Evolutionary conservation across 1,140 invertebrate species (phyloP).

Genomic region (Diachasmimorpha longicaudata): DNA sequence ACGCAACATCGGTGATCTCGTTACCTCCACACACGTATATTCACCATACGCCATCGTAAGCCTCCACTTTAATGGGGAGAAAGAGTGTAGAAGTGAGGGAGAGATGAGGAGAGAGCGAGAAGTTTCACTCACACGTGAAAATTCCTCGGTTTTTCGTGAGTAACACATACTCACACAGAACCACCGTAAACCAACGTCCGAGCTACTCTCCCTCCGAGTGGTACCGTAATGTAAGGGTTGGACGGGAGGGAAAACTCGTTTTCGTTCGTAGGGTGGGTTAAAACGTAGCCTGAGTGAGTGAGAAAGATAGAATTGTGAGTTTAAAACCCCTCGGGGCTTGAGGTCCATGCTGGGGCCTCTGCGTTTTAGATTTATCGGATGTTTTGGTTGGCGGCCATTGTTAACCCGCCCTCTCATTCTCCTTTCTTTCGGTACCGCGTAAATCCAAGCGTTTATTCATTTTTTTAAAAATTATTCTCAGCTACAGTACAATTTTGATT

Average conservation of each 20-base stretch:
- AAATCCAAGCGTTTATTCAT: background rate
- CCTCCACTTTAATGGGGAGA: conserved; percentile 2
- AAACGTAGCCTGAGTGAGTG: background rate
- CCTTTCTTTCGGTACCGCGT: conserved; percentile 24
- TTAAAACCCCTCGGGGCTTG: conserved; percentile 62
- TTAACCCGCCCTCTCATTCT: conserved; percentile 49
- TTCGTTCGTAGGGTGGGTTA: background rate
- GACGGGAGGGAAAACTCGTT: conserved; percentile 46
- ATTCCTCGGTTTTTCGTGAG: background rate
- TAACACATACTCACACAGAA: background rate
- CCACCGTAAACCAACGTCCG: background rate
- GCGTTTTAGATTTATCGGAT: conserved; percentile 62
- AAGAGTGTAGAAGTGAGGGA: background rate
- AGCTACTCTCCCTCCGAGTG: conserved; percentile 24
- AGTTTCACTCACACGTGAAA: background rate
- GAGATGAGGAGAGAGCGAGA: background rate
- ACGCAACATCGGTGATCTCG: conserved; percentile 26
- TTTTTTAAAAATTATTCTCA: background rate
- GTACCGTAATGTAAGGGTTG: conserved; percentile 62
- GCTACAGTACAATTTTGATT: no score
- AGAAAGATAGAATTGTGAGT: conserved; percentile 34
- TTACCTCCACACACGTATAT: conserved; percentile 20
- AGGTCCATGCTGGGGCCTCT: conserved; percentile 54
- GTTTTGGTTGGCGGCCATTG: conserved; percentile 65
- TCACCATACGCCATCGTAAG: background rate